Conservation (phyloP, 2,797 vertebrate species). For the Siniperca undulata region DNA sequence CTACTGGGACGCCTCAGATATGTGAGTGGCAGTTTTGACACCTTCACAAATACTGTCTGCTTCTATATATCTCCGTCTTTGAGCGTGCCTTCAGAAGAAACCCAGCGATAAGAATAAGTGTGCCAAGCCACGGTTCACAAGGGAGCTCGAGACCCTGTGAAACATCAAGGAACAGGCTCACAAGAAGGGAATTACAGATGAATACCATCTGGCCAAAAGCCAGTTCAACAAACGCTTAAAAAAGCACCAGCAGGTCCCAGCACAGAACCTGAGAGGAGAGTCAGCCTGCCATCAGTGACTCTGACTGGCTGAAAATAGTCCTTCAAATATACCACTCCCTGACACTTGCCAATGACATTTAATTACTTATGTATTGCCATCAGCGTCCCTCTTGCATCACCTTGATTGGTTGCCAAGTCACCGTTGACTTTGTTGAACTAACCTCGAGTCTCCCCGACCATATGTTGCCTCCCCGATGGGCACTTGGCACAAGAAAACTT, state of each 20-base stretch:
- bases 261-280: slow-evolving; percentile 48
- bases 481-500: slow-evolving; percentile 61
- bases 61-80: slow-evolving; percentile 35
- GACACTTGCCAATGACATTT: slow-evolving; percentile 72
- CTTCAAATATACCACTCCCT: slow-evolving; percentile 63
- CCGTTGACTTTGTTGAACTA: slow-evolving; percentile 75
- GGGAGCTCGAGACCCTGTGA: slow-evolving; percentile 47
- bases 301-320: slow-evolving; percentile 62
- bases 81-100: slow-evolving; percentile 38
- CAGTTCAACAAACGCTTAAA: slow-evolving; percentile 56
- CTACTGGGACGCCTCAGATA: slow-evolving; percentile 48
- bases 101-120: slow-evolving; percentile 40
- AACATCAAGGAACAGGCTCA: slow-evolving; percentile 57
- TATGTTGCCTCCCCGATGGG: slow-evolving; percentile 67
- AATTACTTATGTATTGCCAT: slow-evolving; percentile 74
- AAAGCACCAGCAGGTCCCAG: slow-evolving; percentile 48
- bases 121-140: slow-evolving; percentile 35
- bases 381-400: slow-evolving; percentile 63
- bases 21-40: slow-evolving; percentile 62
- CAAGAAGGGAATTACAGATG: slow-evolving; percentile 57
- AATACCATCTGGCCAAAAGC: slow-evolving; percentile 62
- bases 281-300: slow-evolving; percentile 56
- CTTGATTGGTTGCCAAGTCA: slow-evolving; percentile 77
- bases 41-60: slow-evolving; percentile 56
- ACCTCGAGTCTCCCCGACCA: slow-evolving; percentile 68